Percentiles rank a stretch among this genome's conserved stretches.
phyloP scores from a whole-genome alignment of 37 sponge, comb jelly and placozoan genomes.

The Theonella swinhoei region DNA sequence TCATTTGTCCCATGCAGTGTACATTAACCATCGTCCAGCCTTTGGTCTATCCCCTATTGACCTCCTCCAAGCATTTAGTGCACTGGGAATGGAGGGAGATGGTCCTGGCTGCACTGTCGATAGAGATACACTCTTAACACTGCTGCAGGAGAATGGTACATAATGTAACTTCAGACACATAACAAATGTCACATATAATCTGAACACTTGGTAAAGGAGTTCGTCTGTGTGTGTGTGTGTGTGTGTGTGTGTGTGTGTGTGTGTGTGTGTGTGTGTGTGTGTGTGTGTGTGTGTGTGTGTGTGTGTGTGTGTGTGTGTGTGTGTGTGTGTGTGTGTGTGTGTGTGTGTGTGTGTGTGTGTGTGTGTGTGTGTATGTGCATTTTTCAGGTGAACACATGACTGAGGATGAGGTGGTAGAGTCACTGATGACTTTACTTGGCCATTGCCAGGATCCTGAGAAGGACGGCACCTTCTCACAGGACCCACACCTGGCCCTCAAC shows the following conservation, averaged over 20 bases:
- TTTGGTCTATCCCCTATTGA: conserved; percentile 85
- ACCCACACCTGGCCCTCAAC: conserved; percentile 39
- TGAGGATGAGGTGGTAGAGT: conserved; percentile 89
- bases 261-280: conserved; percentile 8
- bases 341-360: neutral
- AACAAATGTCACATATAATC: neutral
- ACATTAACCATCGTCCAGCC: conserved; percentile 94
- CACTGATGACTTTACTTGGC: conserved; percentile 86
- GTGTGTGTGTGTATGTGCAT: neutral
- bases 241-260: neutral
- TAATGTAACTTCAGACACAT: neutral
- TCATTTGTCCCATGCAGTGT: conserved; percentile 67
- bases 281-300: neutral
- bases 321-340: neutral
- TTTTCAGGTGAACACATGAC: conserved; percentile 91
- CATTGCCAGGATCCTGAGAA: conserved; percentile 63
- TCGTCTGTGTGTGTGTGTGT: neutral
- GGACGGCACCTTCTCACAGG: conserved; percentile 33
- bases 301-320: neutral
- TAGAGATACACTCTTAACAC: conserved; percentile 54
- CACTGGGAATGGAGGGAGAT: conserved; percentile 54
- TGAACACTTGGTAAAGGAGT: neutral
- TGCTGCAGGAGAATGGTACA: conserved; percentile 82
- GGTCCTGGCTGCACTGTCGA: conserved; percentile 46
- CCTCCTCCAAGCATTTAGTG: conserved; percentile 74